phyloP scores from a whole-genome alignment of 2,113 vertebrate species.

The Podarcis muralis region DNA sequence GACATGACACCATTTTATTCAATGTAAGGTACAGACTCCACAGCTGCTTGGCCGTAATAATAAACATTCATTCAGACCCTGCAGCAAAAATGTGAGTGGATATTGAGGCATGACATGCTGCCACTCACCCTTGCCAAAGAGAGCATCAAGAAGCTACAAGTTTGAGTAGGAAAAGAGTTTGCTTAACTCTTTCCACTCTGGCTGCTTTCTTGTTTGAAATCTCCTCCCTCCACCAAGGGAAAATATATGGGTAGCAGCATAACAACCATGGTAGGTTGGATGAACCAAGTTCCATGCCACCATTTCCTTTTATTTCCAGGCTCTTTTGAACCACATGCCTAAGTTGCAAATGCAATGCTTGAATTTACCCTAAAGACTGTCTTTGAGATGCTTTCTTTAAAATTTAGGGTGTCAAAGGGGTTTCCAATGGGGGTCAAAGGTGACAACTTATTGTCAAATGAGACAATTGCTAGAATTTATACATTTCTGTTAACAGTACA shows the following conservation, averaged over 20 bases:
- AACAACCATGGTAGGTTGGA: neutral
- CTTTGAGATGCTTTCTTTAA: neutral
- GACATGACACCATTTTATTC: neutral
- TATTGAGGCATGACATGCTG: neutral
- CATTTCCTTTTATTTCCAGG: neutral
- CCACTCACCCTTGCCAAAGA: too few relatives aligned
- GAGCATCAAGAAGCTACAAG: neutral
- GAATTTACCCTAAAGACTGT: neutral
- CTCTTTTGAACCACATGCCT: neutral
- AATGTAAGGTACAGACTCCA: neutral
- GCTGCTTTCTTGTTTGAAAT: neutral
- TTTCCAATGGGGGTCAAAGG: neutral
- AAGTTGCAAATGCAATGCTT: neutral
- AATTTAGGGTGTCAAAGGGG: neutral
- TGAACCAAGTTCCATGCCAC: neutral
- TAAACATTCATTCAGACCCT: neutral
- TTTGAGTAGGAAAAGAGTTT: neutral
- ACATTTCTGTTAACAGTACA: neutral
- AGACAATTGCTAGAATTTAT: neutral
- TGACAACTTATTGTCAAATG: neutral
- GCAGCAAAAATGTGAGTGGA: neutral
- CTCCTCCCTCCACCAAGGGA: neutral
- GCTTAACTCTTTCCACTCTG: neutral
- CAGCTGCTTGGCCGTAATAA: neutral
- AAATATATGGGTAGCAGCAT: too few relatives aligned